Percentiles rank a stretch among this genome's conserved stretches.
Evolutionary conservation across 2,797 vertebrate species (phyloP).

Genomic region (Thaleichthys pacificus): DNA sequence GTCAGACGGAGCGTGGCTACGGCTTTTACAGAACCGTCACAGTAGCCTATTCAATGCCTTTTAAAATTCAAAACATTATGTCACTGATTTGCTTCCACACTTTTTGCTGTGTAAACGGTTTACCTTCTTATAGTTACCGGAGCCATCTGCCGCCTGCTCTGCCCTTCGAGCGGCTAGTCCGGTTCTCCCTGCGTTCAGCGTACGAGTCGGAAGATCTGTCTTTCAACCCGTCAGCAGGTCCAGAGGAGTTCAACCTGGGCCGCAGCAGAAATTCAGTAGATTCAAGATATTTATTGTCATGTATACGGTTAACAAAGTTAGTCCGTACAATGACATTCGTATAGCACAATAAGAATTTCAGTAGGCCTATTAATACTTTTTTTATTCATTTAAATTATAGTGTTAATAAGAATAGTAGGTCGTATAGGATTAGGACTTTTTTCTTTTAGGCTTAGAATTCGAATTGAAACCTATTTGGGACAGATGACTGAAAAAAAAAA

Average conservation of each 20-base stretch:
- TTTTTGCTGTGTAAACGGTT: not conserved
- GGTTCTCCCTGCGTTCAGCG: slow-evolving; percentile 78
- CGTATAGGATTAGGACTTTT: no score
- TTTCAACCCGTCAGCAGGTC: slow-evolving; percentile 63
- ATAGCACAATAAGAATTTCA: not conserved
- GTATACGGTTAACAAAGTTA: not conserved
- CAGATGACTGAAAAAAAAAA: not conserved
- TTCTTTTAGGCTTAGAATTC: no score
- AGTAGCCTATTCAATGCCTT: no score
- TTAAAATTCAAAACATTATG: no score
- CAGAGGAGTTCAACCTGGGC: slow-evolving; percentile 77
- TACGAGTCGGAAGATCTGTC: slow-evolving; percentile 79
- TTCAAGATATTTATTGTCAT: no score
- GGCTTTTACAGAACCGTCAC: no score
- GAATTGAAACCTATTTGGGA: no score
- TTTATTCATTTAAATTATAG: not conserved
- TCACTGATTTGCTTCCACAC: not conserved
- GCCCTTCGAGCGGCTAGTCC: slow-evolving; percentile 80
- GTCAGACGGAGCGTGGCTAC: no score
- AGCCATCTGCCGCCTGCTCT: slow-evolving; percentile 75
- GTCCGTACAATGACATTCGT: not conserved
- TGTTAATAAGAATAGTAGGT: no score
- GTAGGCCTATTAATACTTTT: not conserved
- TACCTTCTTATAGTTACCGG: slow-evolving; percentile 89
- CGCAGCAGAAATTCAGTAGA: not conserved